Conservation (phyloP, 2,113 vertebrate genomes). For the Vidua macroura region DNA sequence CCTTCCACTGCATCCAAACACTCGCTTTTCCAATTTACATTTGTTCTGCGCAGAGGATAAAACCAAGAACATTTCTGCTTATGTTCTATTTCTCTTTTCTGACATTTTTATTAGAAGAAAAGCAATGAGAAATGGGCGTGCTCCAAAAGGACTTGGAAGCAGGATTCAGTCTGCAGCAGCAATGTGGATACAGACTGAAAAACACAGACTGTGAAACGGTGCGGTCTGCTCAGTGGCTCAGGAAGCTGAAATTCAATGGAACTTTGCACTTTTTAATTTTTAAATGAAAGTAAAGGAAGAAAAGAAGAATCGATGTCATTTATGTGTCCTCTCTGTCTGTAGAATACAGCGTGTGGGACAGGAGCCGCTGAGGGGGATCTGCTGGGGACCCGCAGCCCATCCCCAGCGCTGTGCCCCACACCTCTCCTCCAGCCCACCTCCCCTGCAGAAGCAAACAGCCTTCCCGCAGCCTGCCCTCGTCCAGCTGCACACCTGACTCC, state of each 20-base stretch:
- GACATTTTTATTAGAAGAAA: background rate
- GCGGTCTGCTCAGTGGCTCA: background rate
- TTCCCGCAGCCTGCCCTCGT: background rate
- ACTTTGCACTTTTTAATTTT: background rate
- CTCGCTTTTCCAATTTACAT: background rate
- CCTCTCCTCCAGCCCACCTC: background rate
- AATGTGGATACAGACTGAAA: background rate
- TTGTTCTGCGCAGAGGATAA: background rate
- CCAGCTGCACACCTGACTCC: background rate
- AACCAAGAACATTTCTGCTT: background rate
- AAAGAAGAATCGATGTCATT: background rate
- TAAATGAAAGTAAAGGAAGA: background rate
- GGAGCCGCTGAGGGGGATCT: background rate
- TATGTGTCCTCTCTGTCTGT: background rate
- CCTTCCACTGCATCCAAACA: background rate
- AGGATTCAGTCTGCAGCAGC: background rate
- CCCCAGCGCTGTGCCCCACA: background rate
- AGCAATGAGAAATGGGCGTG: background rate
- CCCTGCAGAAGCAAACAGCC: fast-evolving
- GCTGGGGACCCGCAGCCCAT: fast-evolving
- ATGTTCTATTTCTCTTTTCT: background rate
- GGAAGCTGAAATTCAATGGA: background rate
- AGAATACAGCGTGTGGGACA: fast-evolving
- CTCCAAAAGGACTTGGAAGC: background rate
- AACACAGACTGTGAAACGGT: background rate